Percentiles rank a stretch among this genome's conserved stretches.
Evolutionary conservation across 2,113 vertebrate species (phyloP).

Genomic region (Corvus hawaiiensis): DNA sequence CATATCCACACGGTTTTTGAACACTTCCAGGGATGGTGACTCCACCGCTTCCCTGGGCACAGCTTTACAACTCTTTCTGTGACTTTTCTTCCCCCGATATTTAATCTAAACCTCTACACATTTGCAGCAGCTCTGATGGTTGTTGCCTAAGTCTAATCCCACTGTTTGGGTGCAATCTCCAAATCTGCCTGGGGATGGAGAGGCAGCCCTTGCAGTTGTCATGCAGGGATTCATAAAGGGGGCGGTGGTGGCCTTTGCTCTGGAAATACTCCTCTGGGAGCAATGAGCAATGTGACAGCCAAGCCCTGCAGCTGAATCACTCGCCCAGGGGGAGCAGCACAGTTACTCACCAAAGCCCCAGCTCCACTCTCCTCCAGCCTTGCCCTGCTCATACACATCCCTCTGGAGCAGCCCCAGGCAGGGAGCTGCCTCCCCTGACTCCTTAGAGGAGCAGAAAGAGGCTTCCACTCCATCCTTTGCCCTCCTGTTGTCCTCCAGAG

Average conservation of each 20-base stretch:
- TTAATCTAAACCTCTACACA: not conserved
- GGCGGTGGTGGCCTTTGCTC: not conserved
- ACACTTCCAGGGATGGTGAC: not conserved
- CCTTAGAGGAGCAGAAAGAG: not conserved
- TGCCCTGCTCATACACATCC: not conserved
- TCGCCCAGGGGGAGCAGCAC: fast-evolving
- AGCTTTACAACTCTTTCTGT: not conserved
- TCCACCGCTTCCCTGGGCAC: not conserved
- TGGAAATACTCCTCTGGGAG: not conserved
- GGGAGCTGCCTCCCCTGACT: not conserved
- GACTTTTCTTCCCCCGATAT: not conserved
- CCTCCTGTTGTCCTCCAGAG: not conserved
- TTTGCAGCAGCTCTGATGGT: not conserved
- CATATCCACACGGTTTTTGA: not conserved
- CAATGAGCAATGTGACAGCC: not conserved
- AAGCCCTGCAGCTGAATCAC: not conserved
- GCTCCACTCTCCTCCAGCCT: not conserved
- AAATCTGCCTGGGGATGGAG: not conserved
- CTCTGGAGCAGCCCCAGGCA: not conserved
- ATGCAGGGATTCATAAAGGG: not conserved
- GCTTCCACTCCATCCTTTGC: not conserved
- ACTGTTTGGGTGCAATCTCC: not conserved
- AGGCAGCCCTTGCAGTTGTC: not conserved
- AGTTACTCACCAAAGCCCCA: not conserved
- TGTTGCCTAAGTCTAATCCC: not conserved